Evolutionary conservation across 2,113 vertebrate species (phyloP).

Genomic region (Rhombomys opimus): DNA sequence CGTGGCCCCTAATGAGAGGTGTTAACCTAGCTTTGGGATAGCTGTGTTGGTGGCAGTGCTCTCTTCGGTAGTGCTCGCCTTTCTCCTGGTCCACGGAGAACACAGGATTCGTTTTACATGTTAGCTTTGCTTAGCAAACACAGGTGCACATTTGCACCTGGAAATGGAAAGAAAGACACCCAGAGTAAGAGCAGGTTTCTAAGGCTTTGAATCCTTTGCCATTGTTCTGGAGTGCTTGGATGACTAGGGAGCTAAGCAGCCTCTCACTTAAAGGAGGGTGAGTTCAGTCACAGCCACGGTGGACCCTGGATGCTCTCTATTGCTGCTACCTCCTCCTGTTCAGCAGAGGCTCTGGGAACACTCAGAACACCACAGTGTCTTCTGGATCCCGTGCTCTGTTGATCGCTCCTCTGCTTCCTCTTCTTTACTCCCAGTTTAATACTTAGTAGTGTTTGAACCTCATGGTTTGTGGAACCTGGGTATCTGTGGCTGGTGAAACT

Average conservation of each 20-base stretch:
- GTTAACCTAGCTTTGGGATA: neutral
- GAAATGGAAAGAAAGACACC: neutral
- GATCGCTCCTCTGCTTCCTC: neutral
- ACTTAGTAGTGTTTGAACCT: neutral
- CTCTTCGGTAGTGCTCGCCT: neutral
- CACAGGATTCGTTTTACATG: neutral
- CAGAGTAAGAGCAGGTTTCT: neutral
- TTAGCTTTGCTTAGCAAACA: slow-evolving; percentile 53
- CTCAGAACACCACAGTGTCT: neutral
- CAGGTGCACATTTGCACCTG: slow-evolving; percentile 4
- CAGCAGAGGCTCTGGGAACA: neutral
- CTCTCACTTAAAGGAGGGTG: neutral
- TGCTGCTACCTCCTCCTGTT: neutral
- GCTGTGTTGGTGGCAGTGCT: neutral
- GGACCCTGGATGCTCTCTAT: neutral
- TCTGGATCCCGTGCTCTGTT: neutral
- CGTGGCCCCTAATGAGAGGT: neutral
- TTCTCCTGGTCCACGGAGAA: neutral
- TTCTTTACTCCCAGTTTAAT: neutral
- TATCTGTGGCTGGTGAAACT: neutral
- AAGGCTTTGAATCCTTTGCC: neutral
- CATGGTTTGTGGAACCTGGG: neutral
- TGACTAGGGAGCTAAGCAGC: neutral
- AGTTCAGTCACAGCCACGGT: neutral
- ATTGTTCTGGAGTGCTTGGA: neutral